phyloP scores from a whole-genome alignment of 2,113 vertebrate species.

The Istiophorus platypterus region DNA sequence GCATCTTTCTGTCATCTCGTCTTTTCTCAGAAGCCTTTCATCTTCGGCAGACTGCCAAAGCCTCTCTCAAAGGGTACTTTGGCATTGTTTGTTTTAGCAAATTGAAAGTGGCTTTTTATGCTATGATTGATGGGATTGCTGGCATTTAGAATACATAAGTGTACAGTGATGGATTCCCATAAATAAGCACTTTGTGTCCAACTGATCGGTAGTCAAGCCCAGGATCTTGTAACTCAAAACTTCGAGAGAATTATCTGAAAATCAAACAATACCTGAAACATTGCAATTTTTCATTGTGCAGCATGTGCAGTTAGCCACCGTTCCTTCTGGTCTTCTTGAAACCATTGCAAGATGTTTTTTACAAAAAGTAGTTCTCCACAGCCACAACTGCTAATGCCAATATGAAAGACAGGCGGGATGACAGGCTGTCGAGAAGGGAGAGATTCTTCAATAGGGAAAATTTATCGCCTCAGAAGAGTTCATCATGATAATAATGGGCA shows the following conservation, averaged over 20 bases:
- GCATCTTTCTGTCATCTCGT: conserved; percentile 49
- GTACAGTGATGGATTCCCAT: conserved; percentile 57
- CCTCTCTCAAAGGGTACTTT: conserved; percentile 35
- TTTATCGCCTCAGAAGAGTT: conserved; percentile 55
- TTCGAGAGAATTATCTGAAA: not conserved
- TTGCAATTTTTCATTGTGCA: not conserved
- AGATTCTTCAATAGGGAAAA: conserved; percentile 20
- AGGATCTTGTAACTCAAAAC: conserved; percentile 1
- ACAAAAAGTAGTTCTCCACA: not conserved
- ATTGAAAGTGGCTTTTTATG: conserved; percentile 64
- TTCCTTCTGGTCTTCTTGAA: not conserved
- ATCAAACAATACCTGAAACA: not conserved
- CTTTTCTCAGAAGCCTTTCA: conserved; percentile 58
- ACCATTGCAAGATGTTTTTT: not conserved
- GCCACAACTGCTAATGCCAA: not conserved
- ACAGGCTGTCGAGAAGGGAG: conserved; percentile 19
- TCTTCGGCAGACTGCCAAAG: conserved; percentile 46
- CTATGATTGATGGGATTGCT: conserved; percentile 59
- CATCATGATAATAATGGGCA: conserved; percentile 45
- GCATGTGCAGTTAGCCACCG: not conserved
- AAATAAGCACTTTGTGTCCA: conserved; percentile 48
- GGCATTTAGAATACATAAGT: conserved; percentile 49
- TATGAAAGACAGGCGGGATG: not conserved
- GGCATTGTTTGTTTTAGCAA: conserved; percentile 54
- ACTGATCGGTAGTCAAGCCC: conserved; percentile 42